Evolutionary conservation across 2,888 invertebrate species (phyloP), one percentile per base, ranked within the genome.

Genomic region (Chrysolina americana): DNA sequence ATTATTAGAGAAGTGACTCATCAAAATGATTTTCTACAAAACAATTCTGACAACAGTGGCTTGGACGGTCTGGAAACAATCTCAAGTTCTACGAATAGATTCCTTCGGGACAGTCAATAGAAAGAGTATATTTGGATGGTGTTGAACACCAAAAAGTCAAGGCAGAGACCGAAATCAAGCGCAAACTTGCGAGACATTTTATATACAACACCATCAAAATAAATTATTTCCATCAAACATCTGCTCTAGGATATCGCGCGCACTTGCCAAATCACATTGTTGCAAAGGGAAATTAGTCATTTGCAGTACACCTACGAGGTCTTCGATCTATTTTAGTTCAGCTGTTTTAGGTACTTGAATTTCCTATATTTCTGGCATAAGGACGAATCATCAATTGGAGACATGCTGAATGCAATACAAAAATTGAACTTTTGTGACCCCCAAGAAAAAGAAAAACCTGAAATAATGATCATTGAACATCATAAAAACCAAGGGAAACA

Each of bases 51-150:
- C 50, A 50, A 50, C 50, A n/a, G 10, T 50, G 50, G 50, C 6
- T 8, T 50, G 19, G 15, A 17, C 17, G n/a, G 50, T 50, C 50
- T 50, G 13, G 17, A 50, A 50, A 17, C 15, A 50, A 8, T 50
- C 50, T 19, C 62, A 59, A 47, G 80, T 78, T 74, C 76, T 68
- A 50, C 80, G 78, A 79, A 81, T 79, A 80, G 80, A 79, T 69
- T 71, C 74, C 72, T 23, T 69, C 47, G 69, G 74, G 4, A 0
- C 36, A 68, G 44, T 48, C 28, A 59, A 41, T 28, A 41, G 66
- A 65, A 19, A 50, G 9, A 17, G 50, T 50, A 50, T 19, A 19
- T 17, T 9, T 50, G 50, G 50, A 50, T 50, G 50, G 50, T 15
- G 50, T 50, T 50, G 50, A 15, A 50, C 19, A 50, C 11, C 50